Evolutionary conservation across 92 coral and sea anemone genomes (phyloP), one percentile per base, ranked within the genome.

Genomic region (Heliopora coerulea): DNA sequence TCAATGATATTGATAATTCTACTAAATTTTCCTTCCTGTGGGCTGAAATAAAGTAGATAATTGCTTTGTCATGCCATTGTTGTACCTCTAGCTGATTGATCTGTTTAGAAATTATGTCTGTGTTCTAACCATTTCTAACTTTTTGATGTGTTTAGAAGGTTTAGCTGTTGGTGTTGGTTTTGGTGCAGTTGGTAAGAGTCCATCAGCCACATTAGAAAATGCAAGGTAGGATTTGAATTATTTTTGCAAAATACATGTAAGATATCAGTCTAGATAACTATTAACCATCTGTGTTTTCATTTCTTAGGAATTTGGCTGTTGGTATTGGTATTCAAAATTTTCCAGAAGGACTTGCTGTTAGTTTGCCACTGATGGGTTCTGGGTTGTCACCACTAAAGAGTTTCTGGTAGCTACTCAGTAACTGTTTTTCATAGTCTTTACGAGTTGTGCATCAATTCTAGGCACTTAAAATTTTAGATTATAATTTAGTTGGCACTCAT

Each of bases 321-420:
- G 97, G 97, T 63, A 91, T 91, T 61, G 97, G 96, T 37, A 92
- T 92, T 73, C 97, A 92, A 76, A 92, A 92, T 78, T 92, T 92
- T 25, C 97, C 97, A 19, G 97, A 92, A 83, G 97, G 97, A 29
- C 74, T 91, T 41, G 97, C 96, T 6, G 97, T 92, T 21, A 91
- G 97, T 80, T 78, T 91, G 31, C 97, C 97, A 5, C 82, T 91
- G 33, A 66, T 89, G 73, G 89, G 92, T 26, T 79, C 91, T 49
- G 97, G 97, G 4, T 73, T 82, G 31, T 87, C 96, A 14, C 65
- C 95, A 48, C 83, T 87, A 84, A 88, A 74, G 78, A 89, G 97
- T 67, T 91, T 91, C 83, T 91, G 96, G 97, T 89, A 79, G n/a
- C n/a, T n/a, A n/a, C n/a, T n/a, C n/a, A n/a, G n/a, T n/a, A n/a